Evolutionary conservation across 2,797 vertebrate species (phyloP).

Genomic region (Gymnodraco acuticeps): DNA sequence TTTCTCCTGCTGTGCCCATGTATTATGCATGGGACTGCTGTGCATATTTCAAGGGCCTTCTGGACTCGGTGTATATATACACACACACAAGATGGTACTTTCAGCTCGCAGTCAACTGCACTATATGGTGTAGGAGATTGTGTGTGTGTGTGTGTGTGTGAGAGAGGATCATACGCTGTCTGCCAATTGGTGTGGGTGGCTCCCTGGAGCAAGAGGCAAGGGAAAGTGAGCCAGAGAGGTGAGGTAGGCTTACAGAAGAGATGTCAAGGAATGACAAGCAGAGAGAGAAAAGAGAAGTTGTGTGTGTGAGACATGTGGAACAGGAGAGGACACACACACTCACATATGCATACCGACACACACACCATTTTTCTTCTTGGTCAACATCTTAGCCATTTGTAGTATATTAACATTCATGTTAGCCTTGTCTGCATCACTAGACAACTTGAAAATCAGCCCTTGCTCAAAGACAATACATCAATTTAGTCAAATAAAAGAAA

Average conservation of each 20-base stretch:
- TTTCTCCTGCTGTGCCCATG: conserved; percentile 81
- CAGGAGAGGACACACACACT: conserved; percentile 10
- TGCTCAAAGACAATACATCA: background rate
- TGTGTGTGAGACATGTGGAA: conserved; percentile 17
- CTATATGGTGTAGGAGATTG: conserved; percentile 11
- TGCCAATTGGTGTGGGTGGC: conserved; percentile 74
- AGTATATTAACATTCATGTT: background rate
- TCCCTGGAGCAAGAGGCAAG: conserved; percentile 63
- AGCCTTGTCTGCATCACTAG: background rate
- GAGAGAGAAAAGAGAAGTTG: conserved; percentile 24
- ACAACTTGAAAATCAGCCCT: background rate
- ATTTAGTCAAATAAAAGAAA: no score
- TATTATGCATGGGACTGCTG: conserved; percentile 82
- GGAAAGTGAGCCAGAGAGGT: conserved; percentile 56
- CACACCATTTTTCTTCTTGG: no score
- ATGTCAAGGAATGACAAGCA: conserved; percentile 59
- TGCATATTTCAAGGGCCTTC: conserved; percentile 83
- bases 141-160: conserved; percentile 17
- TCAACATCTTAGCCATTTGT: conserved; percentile 1
- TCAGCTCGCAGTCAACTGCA: conserved; percentile 57
- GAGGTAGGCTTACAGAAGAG: conserved; percentile 54
- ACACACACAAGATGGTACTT: conserved; percentile 46
- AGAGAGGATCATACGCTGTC: conserved; percentile 58
- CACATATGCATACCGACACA: background rate
- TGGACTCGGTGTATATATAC: conserved; percentile 64